A percentile compares a stretch with the other conserved stretches of the same genome.
phyloP scores from a whole-genome alignment of 2,888 invertebrate species.

The Drosophila trichaetosa region DNA sequence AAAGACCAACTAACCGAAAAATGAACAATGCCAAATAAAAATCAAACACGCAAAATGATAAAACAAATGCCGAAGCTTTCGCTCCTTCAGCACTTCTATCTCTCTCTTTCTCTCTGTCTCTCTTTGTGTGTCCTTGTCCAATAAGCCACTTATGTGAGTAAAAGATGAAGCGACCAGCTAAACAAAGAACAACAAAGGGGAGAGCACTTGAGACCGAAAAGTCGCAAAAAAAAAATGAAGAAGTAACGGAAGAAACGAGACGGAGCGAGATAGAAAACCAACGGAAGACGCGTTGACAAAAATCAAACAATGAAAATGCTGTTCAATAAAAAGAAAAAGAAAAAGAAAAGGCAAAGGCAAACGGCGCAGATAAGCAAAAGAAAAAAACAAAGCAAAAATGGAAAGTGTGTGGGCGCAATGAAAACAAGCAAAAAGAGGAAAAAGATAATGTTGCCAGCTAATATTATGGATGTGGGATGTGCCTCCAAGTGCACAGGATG shows the following conservation, averaged over 20 bases:
- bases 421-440: constrained; percentile 40
- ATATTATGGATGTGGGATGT: constrained; percentile 54
- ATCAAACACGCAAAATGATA: constrained; percentile 71
- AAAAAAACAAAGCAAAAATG: constrained; percentile 58
- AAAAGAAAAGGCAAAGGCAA: constrained; percentile 12
- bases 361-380: constrained; percentile 59
- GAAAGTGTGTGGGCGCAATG: constrained; percentile 55
- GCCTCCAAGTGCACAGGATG: constrained; percentile 34
- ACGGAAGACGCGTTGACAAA: constrained; percentile 70
- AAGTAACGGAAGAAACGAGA: not conserved
- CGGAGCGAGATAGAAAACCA: constrained; percentile 14
- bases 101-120: not conserved
- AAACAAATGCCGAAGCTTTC: constrained; percentile 58
- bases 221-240: not conserved
- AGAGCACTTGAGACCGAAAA: constrained; percentile 30
- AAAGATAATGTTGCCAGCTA: constrained; percentile 60
- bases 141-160: constrained; percentile 71
- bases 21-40: constrained; percentile 75
- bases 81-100: not conserved
- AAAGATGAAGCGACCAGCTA: constrained; percentile 52
- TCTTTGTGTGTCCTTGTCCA: not conserved
- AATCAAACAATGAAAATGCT: constrained; percentile 74
- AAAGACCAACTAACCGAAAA: constrained; percentile 77
- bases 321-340: constrained; percentile 66
- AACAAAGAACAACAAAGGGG: constrained; percentile 57